phyloP scores from a whole-genome alignment of 92 coral and sea anemone species.

The Siderastrea siderea region DNA sequence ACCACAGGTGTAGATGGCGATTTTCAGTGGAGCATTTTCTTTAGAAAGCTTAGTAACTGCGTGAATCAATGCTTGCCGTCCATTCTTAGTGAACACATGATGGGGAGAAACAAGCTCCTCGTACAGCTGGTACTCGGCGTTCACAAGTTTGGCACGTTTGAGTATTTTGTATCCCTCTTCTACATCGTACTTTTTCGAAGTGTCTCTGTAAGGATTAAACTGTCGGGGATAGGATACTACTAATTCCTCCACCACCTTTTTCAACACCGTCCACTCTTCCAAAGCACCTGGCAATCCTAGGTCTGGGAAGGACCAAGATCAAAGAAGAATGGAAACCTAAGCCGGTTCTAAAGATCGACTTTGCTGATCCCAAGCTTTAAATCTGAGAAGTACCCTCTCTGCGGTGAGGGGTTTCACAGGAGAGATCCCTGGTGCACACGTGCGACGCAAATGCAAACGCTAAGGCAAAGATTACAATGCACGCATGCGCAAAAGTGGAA shows the following conservation, averaged over 20 bases:
- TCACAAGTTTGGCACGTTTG: conserved; percentile 11
- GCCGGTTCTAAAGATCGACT: too few relatives aligned
- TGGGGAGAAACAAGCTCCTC: conserved; percentile 31
- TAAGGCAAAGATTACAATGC: too few relatives aligned
- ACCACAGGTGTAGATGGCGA: conserved; percentile 53
- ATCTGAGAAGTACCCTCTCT: too few relatives aligned
- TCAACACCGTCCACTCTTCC: too few relatives aligned
- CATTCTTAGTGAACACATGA: conserved; percentile 20
- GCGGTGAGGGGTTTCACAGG: too few relatives aligned
- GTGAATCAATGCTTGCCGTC: conserved; percentile 1
- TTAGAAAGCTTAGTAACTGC: not conserved
- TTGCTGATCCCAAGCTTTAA: too few relatives aligned
- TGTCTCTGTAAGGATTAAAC: conserved; percentile 25
- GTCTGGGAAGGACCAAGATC: too few relatives aligned
- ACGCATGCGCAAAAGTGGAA: too few relatives aligned
- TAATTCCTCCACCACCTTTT: not conserved
- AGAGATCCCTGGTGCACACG: too few relatives aligned
- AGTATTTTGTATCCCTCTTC: conserved; percentile 21
- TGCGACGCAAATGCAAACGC: too few relatives aligned
- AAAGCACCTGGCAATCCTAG: too few relatives aligned
- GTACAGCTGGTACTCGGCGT: conserved; percentile 5
- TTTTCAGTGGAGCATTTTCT: not conserved
- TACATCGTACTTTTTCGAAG: conserved; percentile 26
- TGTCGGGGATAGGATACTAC: conserved; percentile 6
- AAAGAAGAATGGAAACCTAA: too few relatives aligned